Evolutionary conservation across 2,888 invertebrate genomes (phyloP).

Genomic region (Melolontha melolontha): DNA sequence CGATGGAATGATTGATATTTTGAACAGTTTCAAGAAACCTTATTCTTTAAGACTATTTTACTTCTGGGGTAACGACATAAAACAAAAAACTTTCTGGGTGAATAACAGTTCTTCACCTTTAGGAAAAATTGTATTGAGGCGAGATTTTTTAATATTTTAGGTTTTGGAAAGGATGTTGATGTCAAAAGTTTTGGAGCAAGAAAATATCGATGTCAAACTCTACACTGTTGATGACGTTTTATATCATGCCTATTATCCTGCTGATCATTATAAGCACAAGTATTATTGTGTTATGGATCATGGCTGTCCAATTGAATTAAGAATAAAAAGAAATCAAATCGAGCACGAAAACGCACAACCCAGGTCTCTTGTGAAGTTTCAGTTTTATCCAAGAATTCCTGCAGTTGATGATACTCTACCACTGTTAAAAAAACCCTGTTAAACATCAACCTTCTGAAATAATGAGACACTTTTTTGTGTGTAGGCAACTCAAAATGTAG

Average conservation of each 20-base stretch:
- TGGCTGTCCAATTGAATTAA: constrained; percentile 60
- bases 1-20: constrained; percentile 67
- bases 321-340: constrained; percentile 58
- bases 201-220: constrained; percentile 64
- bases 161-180: constrained; percentile 63
- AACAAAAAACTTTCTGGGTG: constrained; percentile 59
- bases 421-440: constrained; percentile 7
- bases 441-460: neutral
- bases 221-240: constrained; percentile 62
- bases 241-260: constrained; percentile 63
- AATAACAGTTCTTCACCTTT: constrained; percentile 1
- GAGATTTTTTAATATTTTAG: constrained; percentile 53
- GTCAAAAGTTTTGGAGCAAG: constrained; percentile 62
- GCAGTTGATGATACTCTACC: constrained; percentile 47
- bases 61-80: constrained; percentile 65
- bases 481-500: too few relatives aligned
- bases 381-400: constrained; percentile 58
- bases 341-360: constrained; percentile 53
- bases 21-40: constrained; percentile 71
- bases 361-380: constrained; percentile 54
- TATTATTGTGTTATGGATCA: constrained; percentile 70
- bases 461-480: too few relatives aligned
- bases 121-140: neutral
- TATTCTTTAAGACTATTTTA: constrained; percentile 62
- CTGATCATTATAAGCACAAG: constrained; percentile 67